Conservation (phyloP, 2,797 vertebrate genomes). For the Dermochelys coriacea region DNA sequence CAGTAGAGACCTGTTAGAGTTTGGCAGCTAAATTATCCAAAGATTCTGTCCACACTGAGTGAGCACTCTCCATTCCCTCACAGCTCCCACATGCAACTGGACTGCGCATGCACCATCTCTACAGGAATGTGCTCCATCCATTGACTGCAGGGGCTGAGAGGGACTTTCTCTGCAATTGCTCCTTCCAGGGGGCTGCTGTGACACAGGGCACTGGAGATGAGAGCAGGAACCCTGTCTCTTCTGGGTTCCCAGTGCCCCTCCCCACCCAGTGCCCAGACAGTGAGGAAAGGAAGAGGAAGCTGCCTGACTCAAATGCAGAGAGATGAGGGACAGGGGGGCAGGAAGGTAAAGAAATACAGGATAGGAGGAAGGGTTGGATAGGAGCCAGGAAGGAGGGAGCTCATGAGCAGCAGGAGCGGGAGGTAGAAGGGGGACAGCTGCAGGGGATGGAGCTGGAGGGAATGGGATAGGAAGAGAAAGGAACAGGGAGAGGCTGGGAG, state of each 20-base stretch:
- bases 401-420: rapidly evolving
- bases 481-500: not conserved
- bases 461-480: not conserved
- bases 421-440: not conserved
- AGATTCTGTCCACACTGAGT: not conserved
- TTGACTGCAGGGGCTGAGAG: not conserved
- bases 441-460: not conserved
- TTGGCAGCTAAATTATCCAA: not conserved
- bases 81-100: not conserved
- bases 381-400: not conserved
- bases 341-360: not conserved
- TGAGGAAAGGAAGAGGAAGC: not conserved
- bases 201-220: not conserved
- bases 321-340: not conserved
- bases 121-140: not conserved
- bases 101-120: not conserved
- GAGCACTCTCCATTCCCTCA: not conserved
- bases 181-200: not conserved
- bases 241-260: not conserved
- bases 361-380: not conserved
- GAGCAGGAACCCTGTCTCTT: not conserved
- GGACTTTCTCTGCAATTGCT: not conserved
- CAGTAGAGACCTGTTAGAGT: not conserved
- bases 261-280: not conserved
- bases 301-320: not conserved